Evolutionary conservation across 2,888 invertebrate genomes (phyloP), one percentile per base, ranked within the genome.

Genomic region (Polyommatus iphigenia): DNA sequence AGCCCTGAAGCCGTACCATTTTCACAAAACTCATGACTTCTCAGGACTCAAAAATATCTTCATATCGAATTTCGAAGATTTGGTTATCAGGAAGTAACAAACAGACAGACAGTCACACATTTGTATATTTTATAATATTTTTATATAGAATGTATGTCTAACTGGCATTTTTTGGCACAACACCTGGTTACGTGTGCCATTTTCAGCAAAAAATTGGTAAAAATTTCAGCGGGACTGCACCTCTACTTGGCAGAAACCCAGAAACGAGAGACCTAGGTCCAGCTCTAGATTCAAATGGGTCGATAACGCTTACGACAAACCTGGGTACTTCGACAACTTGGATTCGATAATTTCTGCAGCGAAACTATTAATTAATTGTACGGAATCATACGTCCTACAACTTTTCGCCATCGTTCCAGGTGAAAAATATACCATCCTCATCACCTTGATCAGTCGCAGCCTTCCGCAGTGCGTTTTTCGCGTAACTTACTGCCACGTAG

Each of bases 201-300:
- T 67, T 67, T 15, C 67, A 67, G 67, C 5, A 15, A 67, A 67
- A 67, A 29, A 29, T 67, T 15, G 67, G 62, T 62, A 13, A 67
- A 67, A 67, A 29, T 32, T 29, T 32, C 1, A 32, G 24, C 62
- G 62, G 24, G 62, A 67, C 18, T 32, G 67, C 67, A 67, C 67
- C 67, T 67, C 29, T 18, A 67, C 32, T 67, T 67, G 67, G 67
- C 67, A 67, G 18, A 32, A 15, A 29, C 32, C 67, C 67, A 67
- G 67, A 67, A 67, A 67, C 4, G 24, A 62, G 24, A 62, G 62
- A 62, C 15, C 67, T 67, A 32, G 29, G 29, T 67, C 67, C 32
- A 29, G 67, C 67, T 67, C 29, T 67, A 29, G 15, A 7, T 67
- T 15, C 29, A 5, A 24, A 67, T 67, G 67, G 67, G 67, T 67